Evolutionary conservation across 1,140 invertebrate genomes (phyloP).

Genomic region (Drosophila lacteicornis): DNA sequence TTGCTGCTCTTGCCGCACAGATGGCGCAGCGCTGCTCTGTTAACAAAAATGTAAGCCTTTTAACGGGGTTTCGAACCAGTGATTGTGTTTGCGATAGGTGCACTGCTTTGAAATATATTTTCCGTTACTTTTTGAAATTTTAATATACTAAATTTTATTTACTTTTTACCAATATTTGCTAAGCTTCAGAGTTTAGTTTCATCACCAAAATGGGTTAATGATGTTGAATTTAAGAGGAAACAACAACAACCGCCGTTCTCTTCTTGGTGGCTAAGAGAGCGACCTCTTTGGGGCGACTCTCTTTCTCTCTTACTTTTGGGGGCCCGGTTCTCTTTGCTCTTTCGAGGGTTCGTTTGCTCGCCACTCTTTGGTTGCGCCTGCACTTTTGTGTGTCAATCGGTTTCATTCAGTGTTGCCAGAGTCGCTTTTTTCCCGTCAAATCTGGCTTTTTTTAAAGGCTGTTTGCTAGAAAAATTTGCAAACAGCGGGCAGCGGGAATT

Average conservation of each 20-base stretch:
- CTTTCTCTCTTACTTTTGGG: conserved; percentile 10
- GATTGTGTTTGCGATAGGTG: not conserved
- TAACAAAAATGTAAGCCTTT: not conserved
- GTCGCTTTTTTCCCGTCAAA: too few relatives aligned
- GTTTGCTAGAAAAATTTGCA: too few relatives aligned
- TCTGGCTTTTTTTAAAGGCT: too few relatives aligned
- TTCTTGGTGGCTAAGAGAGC: too few relatives aligned
- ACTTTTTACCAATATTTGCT: not conserved
- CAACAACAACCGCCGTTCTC: not conserved
- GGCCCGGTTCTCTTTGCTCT: conserved; percentile 8
- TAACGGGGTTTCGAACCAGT: not conserved
- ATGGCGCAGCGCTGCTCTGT: conserved; percentile 2
- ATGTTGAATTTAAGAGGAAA: not conserved
- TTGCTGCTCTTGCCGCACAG: not conserved
- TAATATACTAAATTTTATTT: too few relatives aligned
- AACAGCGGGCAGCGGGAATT: too few relatives aligned
- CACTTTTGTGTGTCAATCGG: conserved; percentile 84
- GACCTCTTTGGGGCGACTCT: not conserved
- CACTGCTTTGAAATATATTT: not conserved
- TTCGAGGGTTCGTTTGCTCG: conserved; percentile 3
- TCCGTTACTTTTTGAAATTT: not conserved
- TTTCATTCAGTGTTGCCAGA: too few relatives aligned
- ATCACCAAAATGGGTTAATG: not conserved
- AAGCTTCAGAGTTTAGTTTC: not conserved
- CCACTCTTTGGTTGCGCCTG: conserved; percentile 37